Base-by-base conservation (phyloP, 2,113 vertebrate genomes). In the Oryzias melastigma region DNA sequence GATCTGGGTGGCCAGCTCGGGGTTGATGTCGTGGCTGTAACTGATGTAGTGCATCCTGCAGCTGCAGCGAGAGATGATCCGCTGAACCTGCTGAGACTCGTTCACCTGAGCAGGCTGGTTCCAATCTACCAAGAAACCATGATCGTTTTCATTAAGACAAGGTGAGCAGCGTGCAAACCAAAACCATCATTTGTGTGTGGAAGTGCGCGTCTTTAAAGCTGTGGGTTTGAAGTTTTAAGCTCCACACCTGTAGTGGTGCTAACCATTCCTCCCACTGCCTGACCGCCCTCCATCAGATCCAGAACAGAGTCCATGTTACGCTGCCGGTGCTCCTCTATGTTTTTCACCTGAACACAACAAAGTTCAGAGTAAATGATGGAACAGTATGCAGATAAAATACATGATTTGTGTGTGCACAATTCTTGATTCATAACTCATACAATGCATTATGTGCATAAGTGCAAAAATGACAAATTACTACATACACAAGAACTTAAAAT, bases 41-140 rank as follows among this genome's bases (percentile, higher is more conserved):
- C 96, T 95, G 86, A 98, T 97, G 88, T 99, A 99, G 85, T 97
- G 96, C 97, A 99, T 98, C 69, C 95, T 91, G 82, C 97, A 99
- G 84, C 91, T 98, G 89, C 97, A 99, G 53, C 96, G 96, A 0
- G 97, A 99, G 86, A 99, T 98, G 80, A 98, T 98, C 19, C 97
- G 90, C 87, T 99, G 97, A 27, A 99, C 95, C 83, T 99, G 97
- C 81, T 95, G 96, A 18, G 93, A 88, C 82, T 97, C 95, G 54
- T 96, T 95, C 18, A 93, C 94, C 79, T 98, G 95, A 0, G 95
- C 93, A 0, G 97, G 95, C 83, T 95, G 96, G 82, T 98, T 98
- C 95, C 96, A 98, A 82, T 98, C 97, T 98, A 41, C 1, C 29
- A 10, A 52, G 3, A 12, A 18, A 17, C n/a, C 17, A 3, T 13